Percentiles rank a stretch among this genome's conserved stretches.
Conservation (phyloP, 2,888 invertebrate species). For the Drosophila fungiperda region DNA sequence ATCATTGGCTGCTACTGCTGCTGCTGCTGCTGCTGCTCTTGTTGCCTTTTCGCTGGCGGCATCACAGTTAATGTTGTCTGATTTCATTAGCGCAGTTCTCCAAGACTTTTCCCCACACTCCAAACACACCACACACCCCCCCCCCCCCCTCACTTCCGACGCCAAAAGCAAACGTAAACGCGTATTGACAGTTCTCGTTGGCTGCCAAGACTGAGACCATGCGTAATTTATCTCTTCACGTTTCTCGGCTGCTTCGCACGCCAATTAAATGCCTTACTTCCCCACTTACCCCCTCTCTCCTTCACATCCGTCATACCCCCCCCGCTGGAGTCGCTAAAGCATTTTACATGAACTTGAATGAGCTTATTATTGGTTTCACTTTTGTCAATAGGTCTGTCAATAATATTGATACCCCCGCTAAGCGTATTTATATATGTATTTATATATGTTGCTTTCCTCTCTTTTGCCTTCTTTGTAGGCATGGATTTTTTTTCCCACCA, state of each 20-base stretch:
- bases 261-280: slow-evolving; percentile 53
- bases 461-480: slow-evolving; percentile 57
- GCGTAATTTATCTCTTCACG: slow-evolving; percentile 69
- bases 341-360: slow-evolving; percentile 79
- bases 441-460: slow-evolving; percentile 45
- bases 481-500: slow-evolving; percentile 61
- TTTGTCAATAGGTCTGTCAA: slow-evolving; percentile 55
- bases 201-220: slow-evolving; percentile 35
- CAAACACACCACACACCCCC: not conserved
- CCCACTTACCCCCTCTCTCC: not conserved
- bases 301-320: not conserved
- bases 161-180: slow-evolving; percentile 31
- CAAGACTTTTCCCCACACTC: slow-evolving; percentile 17
- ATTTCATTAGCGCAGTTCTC: slow-evolving; percentile 70
- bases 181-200: slow-evolving; percentile 65
- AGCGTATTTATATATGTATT: slow-evolving; percentile 56
- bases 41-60: slow-evolving; percentile 52
- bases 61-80: slow-evolving; percentile 78
- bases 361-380: slow-evolving; percentile 73
- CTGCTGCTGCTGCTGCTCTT: slow-evolving; percentile 14
- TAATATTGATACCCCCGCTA: slow-evolving; percentile 70
- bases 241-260: slow-evolving; percentile 68
- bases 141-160: not conserved
- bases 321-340: slow-evolving; percentile 28
- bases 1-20: not conserved